Percentiles rank a stretch among this genome's conserved stretches.
Conservation (phyloP, 2,797 vertebrate species). For the Chrosomus eos region DNA sequence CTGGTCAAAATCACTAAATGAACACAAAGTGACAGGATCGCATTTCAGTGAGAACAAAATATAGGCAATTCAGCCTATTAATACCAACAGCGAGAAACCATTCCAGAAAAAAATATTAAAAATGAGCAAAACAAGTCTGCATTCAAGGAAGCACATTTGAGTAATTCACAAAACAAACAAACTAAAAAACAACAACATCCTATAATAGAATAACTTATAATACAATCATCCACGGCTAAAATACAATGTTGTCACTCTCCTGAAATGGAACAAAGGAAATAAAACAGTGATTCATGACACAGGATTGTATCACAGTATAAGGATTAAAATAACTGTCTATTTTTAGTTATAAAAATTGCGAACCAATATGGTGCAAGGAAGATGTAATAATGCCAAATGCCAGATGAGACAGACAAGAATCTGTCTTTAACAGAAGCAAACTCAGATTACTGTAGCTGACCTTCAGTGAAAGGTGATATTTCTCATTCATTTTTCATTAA, state of each 20-base stretch:
- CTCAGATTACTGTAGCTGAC: neutral
- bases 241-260: neutral
- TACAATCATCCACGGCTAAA: neutral
- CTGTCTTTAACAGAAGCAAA: neutral
- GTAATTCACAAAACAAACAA: neutral
- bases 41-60: neutral
- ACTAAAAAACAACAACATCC: too few relatives aligned
- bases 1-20: neutral
- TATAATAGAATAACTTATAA: too few relatives aligned
- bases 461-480: neutral
- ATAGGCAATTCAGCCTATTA: neutral
- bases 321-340: neutral
- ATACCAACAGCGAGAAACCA: neutral
- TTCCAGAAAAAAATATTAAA: neutral
- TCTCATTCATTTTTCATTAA: neutral
- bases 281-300: constrained; percentile 1
- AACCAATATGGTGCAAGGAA: neutral
- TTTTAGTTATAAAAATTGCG: neutral
- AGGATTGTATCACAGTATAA: neutral
- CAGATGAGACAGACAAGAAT: neutral
- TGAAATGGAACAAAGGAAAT: neutral
- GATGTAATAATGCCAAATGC: neutral
- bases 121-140: neutral
- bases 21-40: neutral
- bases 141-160: neutral